These are phyloP conservation scores for Aplysina aerophoba DNA, from an alignment of 37 sponge, comb jelly and placozoan genomes.

Conservation along the genomic window DNA sequence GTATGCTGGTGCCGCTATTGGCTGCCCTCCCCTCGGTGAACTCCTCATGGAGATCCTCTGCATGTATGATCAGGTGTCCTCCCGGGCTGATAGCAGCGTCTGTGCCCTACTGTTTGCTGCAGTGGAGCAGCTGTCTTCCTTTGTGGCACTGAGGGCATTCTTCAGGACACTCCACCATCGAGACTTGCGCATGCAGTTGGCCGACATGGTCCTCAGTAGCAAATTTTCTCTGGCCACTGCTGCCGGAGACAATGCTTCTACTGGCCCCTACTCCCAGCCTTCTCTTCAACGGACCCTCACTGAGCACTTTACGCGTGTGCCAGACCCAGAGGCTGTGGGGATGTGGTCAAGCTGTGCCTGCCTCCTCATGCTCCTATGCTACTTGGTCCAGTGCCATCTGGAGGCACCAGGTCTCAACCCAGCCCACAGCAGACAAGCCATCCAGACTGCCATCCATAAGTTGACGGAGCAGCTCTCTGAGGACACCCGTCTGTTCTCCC, in stretches of 20 bases:
- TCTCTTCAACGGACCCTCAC: neutral
- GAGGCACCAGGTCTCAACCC: neutral
- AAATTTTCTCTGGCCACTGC: neutral
- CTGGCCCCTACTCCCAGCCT: neutral
- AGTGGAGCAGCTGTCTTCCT: neutral
- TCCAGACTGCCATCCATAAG: neutral
- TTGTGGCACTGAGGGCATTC: neutral
- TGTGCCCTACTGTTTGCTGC: no score
- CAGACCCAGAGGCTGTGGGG: neutral
- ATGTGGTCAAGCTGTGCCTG: constrained; percentile 14
- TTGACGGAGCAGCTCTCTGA: constrained; percentile 6
- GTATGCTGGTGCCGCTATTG: no score
- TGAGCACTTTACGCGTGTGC: neutral
- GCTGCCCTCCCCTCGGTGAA: no score
- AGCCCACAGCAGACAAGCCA: neutral
- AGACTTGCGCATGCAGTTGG: neutral
- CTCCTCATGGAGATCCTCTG: no score
- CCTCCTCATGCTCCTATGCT: constrained; percentile 13
- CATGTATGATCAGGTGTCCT: no score
- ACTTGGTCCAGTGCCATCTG: neutral
- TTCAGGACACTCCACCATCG: neutral
- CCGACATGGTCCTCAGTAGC: neutral
- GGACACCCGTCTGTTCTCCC: neutral
- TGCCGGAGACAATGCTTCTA: neutral
- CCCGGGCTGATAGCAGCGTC: no score